Evolutionary conservation across 2,888 invertebrate species (phyloP).

Genomic region (Ectemnius lituratus): DNA sequence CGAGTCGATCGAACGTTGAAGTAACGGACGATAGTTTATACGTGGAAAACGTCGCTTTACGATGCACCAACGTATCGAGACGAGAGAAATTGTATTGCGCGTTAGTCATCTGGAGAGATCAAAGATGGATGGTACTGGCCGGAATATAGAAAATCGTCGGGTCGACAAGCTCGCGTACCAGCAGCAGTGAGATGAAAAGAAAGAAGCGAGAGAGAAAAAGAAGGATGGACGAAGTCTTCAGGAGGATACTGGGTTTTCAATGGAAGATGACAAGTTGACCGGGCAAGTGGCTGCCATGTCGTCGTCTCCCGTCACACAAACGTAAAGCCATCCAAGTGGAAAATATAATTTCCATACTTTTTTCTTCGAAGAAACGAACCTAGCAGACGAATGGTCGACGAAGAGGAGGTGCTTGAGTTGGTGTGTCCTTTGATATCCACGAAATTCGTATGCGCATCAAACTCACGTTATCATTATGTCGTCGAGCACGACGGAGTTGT

Average conservation of each 20-base stretch:
- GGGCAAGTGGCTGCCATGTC: conserved; percentile 23
- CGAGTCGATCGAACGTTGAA: not conserved
- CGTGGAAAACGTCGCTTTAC: not conserved
- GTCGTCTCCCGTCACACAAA: conserved; percentile 12
- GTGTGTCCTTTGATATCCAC: conserved; percentile 6
- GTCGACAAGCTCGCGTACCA: conserved; percentile 29
- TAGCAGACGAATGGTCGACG: not conserved
- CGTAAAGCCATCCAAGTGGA: conserved; percentile 11
- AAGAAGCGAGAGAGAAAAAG: conserved; percentile 22
- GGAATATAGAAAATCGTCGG: conserved; percentile 39
- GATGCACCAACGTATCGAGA: not conserved
- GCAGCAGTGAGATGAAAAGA: too few species aligned
- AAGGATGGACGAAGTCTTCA: conserved; percentile 50
- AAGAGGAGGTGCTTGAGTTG: conserved; percentile 10
- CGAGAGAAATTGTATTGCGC: conserved; percentile 28
- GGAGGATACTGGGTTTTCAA: conserved; percentile 51
- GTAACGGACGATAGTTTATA: not conserved
- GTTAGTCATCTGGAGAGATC: conserved; percentile 45
- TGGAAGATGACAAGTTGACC: conserved; percentile 45
- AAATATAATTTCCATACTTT: conserved; percentile 18
- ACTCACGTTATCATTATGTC: not conserved
- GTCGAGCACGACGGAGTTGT: not conserved
- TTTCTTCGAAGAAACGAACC: conserved; percentile 8
- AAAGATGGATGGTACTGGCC: conserved; percentile 44
- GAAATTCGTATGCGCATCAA: not conserved